These are phyloP conservation scores for Magallana angulata DNA, from an alignment of 1,140 invertebrate genomes.

Conservation along the genomic window DNA sequence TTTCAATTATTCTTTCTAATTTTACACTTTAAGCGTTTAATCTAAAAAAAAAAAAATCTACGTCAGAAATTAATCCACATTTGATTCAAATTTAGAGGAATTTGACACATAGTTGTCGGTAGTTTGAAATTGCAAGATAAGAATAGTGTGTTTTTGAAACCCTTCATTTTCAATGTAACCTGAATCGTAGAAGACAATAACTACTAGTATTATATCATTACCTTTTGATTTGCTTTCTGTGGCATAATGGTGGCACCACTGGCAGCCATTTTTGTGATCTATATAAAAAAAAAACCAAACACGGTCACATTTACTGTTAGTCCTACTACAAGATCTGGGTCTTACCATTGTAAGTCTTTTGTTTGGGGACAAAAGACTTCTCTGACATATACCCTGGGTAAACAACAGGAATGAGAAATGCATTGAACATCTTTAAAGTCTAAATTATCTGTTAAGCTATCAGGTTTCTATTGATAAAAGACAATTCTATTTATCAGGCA, in stretches of 20 bases:
- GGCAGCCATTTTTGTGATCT: background rate
- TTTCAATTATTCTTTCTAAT: too few species aligned
- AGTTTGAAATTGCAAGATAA: too few species aligned
- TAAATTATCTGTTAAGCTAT: background rate
- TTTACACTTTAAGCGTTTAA: too few species aligned
- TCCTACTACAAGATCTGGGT: background rate
- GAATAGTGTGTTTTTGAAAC: too few species aligned
- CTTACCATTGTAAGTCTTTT: background rate
- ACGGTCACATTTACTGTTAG: slow-evolving; percentile 6
- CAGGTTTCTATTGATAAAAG: background rate
- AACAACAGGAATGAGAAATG: background rate
- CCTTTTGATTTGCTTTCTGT: slow-evolving; percentile 1
- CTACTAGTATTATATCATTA: background rate
- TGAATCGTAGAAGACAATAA: too few species aligned
- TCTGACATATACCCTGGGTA: background rate
- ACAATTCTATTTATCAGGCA: background rate
- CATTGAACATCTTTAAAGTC: background rate
- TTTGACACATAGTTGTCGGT: too few species aligned
- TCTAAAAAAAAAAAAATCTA: too few species aligned
- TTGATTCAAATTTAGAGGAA: too few species aligned
- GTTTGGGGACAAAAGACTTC: background rate
- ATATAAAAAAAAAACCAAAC: background rate
- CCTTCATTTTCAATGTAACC: too few species aligned
- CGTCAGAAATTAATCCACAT: too few species aligned
- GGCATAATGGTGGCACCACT: background rate